These are phyloP conservation scores for Cossypha heuglini DNA, from an alignment of 2,797 vertebrate genomes.

Conservation along the genomic window DNA sequence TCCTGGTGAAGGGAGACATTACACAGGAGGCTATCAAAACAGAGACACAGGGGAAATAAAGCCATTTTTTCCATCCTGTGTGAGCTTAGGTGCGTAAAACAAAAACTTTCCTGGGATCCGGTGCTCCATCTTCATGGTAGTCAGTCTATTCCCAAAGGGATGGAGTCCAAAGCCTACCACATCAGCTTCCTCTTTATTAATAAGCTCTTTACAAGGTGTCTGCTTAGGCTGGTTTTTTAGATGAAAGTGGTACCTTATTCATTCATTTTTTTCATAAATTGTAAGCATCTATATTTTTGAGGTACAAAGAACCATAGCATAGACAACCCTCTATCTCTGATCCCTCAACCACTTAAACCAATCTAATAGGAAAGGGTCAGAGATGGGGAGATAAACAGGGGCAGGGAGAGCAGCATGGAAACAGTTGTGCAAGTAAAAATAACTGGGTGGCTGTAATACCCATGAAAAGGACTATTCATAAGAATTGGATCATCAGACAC, in stretches of 20 bases:
- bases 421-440: not conserved
- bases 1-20: not conserved
- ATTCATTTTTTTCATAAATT: not conserved
- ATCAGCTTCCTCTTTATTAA: not conserved
- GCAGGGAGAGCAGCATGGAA: not conserved
- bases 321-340: not conserved
- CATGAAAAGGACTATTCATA: conserved; percentile 3
- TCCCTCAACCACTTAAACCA: not conserved
- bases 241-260: not conserved
- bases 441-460: not conserved
- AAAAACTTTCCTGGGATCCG: not conserved
- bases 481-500: not conserved
- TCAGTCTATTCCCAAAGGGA: not conserved
- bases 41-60: not conserved
- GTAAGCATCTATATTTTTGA: not conserved
- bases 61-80: not conserved
- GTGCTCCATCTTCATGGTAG: not conserved
- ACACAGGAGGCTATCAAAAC: not conserved
- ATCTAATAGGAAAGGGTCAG: not conserved
- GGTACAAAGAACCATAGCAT: not conserved
- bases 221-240: not conserved
- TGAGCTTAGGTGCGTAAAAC: not conserved
- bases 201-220: not conserved
- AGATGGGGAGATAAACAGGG: not conserved
- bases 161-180: not conserved